These are phyloP conservation scores for Aphidoletes aphidimyza DNA, from an alignment of 2,888 invertebrate species.

Conservation along the genomic window DNA sequence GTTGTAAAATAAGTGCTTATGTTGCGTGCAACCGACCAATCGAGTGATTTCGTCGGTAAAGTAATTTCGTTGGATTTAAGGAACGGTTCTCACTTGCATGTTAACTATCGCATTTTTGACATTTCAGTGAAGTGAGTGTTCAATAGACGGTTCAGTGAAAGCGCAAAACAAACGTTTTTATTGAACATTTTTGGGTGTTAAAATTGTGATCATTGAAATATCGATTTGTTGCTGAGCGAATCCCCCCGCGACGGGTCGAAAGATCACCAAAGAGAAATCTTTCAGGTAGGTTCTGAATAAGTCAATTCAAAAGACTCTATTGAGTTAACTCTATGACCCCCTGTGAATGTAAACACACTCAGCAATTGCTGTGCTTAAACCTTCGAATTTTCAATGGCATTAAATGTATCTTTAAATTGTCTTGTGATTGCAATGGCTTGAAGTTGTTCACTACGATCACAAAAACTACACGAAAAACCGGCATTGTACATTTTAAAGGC, in stretches of 20 bases:
- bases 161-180: not conserved
- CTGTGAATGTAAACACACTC: too few relatives aligned
- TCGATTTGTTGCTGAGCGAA: not conserved
- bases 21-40: too few relatives aligned
- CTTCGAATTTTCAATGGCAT: too few relatives aligned
- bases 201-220: not conserved
- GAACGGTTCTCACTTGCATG: constrained; percentile 12
- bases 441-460: too few relatives aligned
- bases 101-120: not conserved
- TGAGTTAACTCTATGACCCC: too few relatives aligned
- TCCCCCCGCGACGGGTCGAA: too few relatives aligned
- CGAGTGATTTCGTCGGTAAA: too few relatives aligned
- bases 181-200: not conserved
- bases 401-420: not conserved
- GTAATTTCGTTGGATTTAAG: too few relatives aligned
- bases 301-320: too few relatives aligned
- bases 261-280: not conserved
- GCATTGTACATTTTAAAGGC: constrained; percentile 28
- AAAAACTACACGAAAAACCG: not conserved
- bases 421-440: not conserved
- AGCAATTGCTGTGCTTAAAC: too few relatives aligned
- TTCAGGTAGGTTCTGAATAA: not conserved
- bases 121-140: not conserved
- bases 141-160: not conserved
- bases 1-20: too few relatives aligned